Evolutionary conservation across 2,797 vertebrate genomes (phyloP), one percentile per base, ranked within the genome.

Genomic region (Pempheris klunzingeri): DNA sequence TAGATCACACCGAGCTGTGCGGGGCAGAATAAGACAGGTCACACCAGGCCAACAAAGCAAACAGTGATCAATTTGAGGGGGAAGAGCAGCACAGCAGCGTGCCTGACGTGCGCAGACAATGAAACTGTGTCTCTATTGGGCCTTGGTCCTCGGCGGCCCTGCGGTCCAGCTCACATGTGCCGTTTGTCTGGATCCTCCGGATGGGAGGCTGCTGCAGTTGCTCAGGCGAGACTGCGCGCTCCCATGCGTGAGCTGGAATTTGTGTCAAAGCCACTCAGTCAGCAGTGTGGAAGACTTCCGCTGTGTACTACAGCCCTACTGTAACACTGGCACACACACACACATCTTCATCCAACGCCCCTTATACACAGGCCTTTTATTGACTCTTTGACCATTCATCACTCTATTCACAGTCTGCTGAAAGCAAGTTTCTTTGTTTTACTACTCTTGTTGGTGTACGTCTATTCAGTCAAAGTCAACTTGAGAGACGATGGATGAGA

Each of bases 211-310:
- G 74, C 70, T 49, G 86, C 49, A 61, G 84, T 86, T 88, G 83
- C 90, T 90, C 81, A 71, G 87, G 79, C 74, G 39, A 80, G 85
- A 58, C 79, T 3, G 71, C 32, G 49, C 12, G 43, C 80, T 84
- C 76, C 86, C 83, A 80, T 76, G 78, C 62, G 47, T 68, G 78
- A 84, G 72, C 77, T 77, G 85, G 84, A 86, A 91, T 91, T 60
- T 89, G 88, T 90, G 90, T 91, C 93, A 89, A 73, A 88, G 87
- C 72, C 76, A 73, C 81, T 81, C 69, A 87, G 86, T 82, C 82
- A 87, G 80, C 74, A 84, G 74, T 22, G 82, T 69, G 83, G 83
- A 88, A 69, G 68, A 78, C 70, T 82, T 85, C 74, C 66, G 30
- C 63, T 71, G 76, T 54, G 65, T 67, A 66, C 63, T 64, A 77